Conservation (phyloP, 2,888 invertebrate species). For the Parnassius mnemosyne region DNA sequence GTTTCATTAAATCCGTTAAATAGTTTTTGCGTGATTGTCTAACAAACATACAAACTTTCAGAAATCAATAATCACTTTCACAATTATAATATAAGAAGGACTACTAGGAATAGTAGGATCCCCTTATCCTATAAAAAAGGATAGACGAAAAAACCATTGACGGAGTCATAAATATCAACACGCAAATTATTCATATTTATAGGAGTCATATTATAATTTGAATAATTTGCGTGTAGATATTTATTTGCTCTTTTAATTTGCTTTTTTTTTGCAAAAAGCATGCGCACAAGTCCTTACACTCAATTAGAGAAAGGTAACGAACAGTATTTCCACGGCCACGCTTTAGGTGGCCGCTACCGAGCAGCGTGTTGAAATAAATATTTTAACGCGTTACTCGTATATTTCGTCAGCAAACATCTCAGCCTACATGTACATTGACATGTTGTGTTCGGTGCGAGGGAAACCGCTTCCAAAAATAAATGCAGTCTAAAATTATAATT, state of each 20-base stretch:
- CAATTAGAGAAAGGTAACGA: conserved; percentile 9
- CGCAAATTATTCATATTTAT: too few relatives aligned
- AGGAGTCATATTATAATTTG: too few relatives aligned
- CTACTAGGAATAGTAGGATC: too few relatives aligned
- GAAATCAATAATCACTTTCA: too few relatives aligned
- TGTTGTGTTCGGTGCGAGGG: conserved; percentile 3
- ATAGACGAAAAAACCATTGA: too few relatives aligned
- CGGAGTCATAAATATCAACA: too few relatives aligned
- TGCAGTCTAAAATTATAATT: conserved; percentile 3
- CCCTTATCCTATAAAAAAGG: too few relatives aligned
- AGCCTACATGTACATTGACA: conserved; percentile 2
- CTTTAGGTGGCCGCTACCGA: conserved; percentile 2
- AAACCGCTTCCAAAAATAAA: conserved; percentile 9
- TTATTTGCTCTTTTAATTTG: not conserved
- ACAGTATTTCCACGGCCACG: conserved; percentile 1
- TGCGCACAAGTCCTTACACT: conserved; percentile 4
- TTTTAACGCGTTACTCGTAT: conserved; percentile 14
- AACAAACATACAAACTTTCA: too few relatives aligned
- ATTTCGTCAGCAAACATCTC: conserved; percentile 9
- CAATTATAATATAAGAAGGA: too few relatives aligned
- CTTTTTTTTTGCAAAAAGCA: not conserved
- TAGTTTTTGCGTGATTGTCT: too few relatives aligned
- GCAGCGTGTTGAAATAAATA: conserved; percentile 22
- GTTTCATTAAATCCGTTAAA: too few relatives aligned
- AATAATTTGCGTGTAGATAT: not conserved